These are phyloP conservation scores for Drosophila cardini DNA, from an alignment of 1,140 invertebrate genomes.

Conservation along the genomic window DNA sequence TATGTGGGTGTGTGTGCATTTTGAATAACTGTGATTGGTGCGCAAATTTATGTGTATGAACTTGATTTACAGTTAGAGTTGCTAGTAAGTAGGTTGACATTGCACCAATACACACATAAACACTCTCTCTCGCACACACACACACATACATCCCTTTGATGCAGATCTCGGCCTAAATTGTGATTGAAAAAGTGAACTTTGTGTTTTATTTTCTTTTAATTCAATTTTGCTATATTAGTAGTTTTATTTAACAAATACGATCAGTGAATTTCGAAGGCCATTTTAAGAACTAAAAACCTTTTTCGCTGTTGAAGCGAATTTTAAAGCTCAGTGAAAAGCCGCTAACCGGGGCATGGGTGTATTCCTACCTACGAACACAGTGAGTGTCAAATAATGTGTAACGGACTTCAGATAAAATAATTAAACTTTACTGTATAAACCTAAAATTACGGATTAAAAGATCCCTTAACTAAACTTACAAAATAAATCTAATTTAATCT, in stretches of 20 bases:
- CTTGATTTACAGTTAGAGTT: slow-evolving; percentile 14
- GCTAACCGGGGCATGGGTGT: too few relatives aligned
- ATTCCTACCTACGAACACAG: not conserved
- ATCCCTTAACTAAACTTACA: not conserved
- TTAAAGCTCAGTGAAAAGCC: too few relatives aligned
- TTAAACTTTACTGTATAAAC: not conserved
- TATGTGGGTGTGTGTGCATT: not conserved
- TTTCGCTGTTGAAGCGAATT: not conserved
- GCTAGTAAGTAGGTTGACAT: slow-evolving; percentile 14
- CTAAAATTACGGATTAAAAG: not conserved
- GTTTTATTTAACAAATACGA: too few relatives aligned
- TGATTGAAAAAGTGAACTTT: too few relatives aligned
- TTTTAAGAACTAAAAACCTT: not conserved
- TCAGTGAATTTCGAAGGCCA: not conserved
- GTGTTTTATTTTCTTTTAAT: not conserved
- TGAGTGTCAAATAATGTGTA: not conserved
- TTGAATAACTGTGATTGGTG: not conserved
- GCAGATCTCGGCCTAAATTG: too few relatives aligned
- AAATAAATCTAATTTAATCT: not conserved
- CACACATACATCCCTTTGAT: not conserved
- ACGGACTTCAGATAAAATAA: not conserved
- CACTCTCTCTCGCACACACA: not conserved
- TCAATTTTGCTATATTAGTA: not conserved
- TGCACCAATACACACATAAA: not conserved
- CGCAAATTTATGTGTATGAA: slow-evolving; percentile 5